phyloP scores from a whole-genome alignment of 2,113 vertebrate genomes.

The Mugil cephalus region DNA sequence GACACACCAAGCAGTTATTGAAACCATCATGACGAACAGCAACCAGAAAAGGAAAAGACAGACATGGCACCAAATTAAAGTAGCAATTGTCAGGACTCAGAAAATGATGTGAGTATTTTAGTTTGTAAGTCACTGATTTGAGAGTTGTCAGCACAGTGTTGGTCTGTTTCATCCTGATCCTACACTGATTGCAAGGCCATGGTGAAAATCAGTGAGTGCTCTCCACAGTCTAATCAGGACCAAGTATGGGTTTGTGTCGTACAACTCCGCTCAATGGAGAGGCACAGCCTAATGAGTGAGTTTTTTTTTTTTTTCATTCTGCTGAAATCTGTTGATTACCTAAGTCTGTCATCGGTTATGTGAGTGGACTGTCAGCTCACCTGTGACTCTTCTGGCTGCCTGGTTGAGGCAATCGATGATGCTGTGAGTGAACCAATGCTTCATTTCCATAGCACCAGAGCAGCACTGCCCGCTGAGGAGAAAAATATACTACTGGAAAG shows the following conservation, averaged over 20 bases:
- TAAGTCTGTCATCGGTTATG: conserved; percentile 19
- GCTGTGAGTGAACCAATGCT: conserved; percentile 35
- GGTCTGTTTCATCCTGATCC: conserved; percentile 38
- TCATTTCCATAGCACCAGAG: conserved; percentile 23
- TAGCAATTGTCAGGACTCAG: conserved; percentile 16
- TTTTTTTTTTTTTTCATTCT: conserved; percentile 12
- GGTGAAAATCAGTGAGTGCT: conserved; percentile 57
- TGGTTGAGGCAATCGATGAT: conserved; percentile 8
- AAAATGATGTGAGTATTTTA: conserved; percentile 32
- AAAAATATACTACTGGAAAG: too few species aligned
- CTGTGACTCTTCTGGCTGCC: conserved; percentile 18
- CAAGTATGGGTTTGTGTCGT: conserved; percentile 34
- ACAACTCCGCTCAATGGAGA: conserved; percentile 27
- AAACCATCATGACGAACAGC: neutral
- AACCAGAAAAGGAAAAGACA: neutral
- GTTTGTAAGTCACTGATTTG: conserved; percentile 27
- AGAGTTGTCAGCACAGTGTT: conserved; percentile 25
- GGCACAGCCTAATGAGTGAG: conserved; percentile 44
- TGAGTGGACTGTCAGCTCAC: conserved; percentile 35
- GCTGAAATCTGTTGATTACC: conserved; percentile 53
- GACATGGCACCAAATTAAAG: conserved; percentile 5
- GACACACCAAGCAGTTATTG: neutral
- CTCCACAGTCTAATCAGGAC: conserved; percentile 63
- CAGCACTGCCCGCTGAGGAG: too few species aligned
- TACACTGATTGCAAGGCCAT: conserved; percentile 62